Conservation (phyloP, 2,888 invertebrate species). For the Hedychridium roseum region DNA sequence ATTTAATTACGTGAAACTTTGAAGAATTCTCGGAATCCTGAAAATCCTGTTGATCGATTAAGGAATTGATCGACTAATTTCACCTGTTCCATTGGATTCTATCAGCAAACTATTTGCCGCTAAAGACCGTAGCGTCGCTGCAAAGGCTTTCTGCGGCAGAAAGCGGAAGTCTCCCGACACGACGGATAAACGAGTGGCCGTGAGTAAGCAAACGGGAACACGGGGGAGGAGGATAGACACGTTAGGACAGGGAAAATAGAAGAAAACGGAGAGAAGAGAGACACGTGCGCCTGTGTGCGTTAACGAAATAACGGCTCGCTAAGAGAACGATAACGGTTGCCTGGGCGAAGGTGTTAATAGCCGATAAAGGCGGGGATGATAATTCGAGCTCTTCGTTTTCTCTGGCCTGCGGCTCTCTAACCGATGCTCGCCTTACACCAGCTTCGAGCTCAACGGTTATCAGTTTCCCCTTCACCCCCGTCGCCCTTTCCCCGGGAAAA, state of each 20-base stretch:
- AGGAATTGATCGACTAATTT: no score
- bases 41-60: no score
- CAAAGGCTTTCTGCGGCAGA: no score
- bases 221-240: not conserved
- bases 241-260: not conserved
- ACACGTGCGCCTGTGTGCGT: conserved; percentile 6
- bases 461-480: no score
- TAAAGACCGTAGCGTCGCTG: no score
- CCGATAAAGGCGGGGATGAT: conserved; percentile 13
- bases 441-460: no score
- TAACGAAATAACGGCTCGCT: conserved; percentile 29
- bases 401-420: no score
- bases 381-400: conserved; percentile 10
- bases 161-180: not conserved
- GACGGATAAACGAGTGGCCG: not conserved
- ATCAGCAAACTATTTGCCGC: no score
- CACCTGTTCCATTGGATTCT: no score
- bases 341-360: conserved; percentile 22
- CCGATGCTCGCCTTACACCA: no score
- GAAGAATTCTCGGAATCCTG: not conserved
- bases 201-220: not conserved
- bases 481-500: conserved; percentile 5
- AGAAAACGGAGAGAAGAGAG: not conserved
- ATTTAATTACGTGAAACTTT: conserved; percentile 1
- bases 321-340: conserved; percentile 27